phyloP scores from a whole-genome alignment of 2,888 invertebrate species.

The Mellilla xanthometata region DNA sequence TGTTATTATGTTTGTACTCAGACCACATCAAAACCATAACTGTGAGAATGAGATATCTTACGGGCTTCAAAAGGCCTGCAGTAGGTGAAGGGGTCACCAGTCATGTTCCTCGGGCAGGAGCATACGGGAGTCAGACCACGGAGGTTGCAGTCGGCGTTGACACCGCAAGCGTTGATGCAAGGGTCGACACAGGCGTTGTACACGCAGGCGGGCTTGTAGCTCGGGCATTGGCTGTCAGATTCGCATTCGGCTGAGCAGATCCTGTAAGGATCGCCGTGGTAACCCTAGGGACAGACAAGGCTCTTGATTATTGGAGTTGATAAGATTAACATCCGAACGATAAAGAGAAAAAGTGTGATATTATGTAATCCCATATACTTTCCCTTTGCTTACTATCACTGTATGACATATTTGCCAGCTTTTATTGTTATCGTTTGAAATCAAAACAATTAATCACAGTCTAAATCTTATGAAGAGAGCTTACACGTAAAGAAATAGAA shows the following conservation, averaged over 20 bases:
- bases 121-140: conserved; percentile 91
- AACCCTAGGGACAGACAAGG: conserved; percentile 79
- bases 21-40: not conserved
- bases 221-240: conserved; percentile 90
- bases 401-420: no score
- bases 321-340: no score
- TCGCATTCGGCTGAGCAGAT: conserved; percentile 92
- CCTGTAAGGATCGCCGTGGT: conserved; percentile 89
- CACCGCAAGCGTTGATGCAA: conserved; percentile 91
- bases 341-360: no score
- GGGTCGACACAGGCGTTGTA: conserved; percentile 93
- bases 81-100: conserved; percentile 91
- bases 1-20: no score
- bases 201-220: conserved; percentile 89
- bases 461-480: no score
- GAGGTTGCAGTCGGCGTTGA: conserved; percentile 90
- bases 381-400: no score
- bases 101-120: conserved; percentile 93
- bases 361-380: no score
- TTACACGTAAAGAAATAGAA: no score
- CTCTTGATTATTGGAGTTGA: no score
- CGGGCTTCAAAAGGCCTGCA: conserved; percentile 92
- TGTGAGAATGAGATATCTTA: conserved; percentile 52
- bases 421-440: no score
- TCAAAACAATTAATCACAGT: no score